Base-by-base conservation (phyloP, 2,797 vertebrate genomes). In the Crenuchus spilurus region DNA sequence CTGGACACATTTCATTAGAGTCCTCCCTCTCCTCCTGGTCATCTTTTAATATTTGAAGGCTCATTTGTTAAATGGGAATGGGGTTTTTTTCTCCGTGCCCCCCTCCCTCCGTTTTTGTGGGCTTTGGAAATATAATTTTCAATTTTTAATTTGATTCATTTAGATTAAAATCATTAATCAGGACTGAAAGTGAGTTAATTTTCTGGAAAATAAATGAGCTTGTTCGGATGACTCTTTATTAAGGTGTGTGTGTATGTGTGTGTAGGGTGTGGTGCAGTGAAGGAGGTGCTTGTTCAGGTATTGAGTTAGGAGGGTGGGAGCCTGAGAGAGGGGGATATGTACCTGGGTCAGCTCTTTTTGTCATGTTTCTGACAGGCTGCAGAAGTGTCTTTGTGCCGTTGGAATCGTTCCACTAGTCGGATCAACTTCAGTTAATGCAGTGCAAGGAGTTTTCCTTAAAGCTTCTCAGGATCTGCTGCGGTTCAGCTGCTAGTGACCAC, bases 81-180 rank as follows among this genome's bases (percentile, higher is more conserved):
- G 93, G 93, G 90, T 93, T 93, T 93, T 94, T 93, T 93, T 93
- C 90, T 92, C 92, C 91, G 94, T 90, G 89, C 52, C 67, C 65
- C 42, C 20, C 79, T 82, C 82, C 84, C 76, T 80, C 82, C 84
- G 78, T 84, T 90, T 93, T 89, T 94, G 95, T 95, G 92, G 91
- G 94, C 95, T 98, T 99, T 98, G 94, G 95, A 97, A 98, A 98
- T 98, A 98, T 98, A 97, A 98, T 99, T 98, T 99, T 97, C 94
- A 96, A 96, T 96, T 98, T 98, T 98, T 98, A 98, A 98, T 99
- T 98, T 98, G 96, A 98, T 97, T 97, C 96, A 96, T 98, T 98
- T 98, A 96, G 95, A 98, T 98, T 96, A 97, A 86, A 97, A 98
- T 97, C 96, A 98, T 99, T 99, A 98, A 98, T 99, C 96, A 98